Base-by-base conservation (phyloP, 2,797 vertebrate species). In the Lagocephalus sceleratus region DNA sequence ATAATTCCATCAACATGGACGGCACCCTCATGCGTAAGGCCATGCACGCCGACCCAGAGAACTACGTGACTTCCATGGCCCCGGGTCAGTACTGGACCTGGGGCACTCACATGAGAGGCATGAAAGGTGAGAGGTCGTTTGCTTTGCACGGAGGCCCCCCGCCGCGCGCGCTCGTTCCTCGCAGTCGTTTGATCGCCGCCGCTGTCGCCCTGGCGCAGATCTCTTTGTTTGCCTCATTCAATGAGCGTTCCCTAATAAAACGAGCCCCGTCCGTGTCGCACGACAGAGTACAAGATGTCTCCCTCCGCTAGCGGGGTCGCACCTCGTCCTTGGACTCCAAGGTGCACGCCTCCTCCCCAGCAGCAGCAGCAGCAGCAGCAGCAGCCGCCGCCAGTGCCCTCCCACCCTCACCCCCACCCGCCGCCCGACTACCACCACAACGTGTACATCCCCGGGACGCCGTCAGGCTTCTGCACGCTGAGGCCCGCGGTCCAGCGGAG, bases 391-490 rank as follows among this genome's bases (percentile, higher is more conserved):
- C 73, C 72, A 0, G 87, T 84, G 69, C 90, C 81, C 35, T 57
- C 80, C 4, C 85, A 84, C 57, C 86, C 75, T 0, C 79, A 82
- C 42, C 82, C 89, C 0, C 90, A 92, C 35, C 86, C 92, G 12
- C 89, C 93, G 3, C 89, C 92, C 2, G 94, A 95, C 86, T 97
- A 97, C 79, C 94, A 97, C 73, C 94, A 95, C 84, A 97, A 97
- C 0, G 91, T 97, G 26, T 94, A 95, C 80, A 97, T 96, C 64
- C 94, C 94, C 0, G 93, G 94, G 57, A 97, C 93, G 0, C 92
- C 93, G 0, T 93, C 91, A 0, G 86, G 87, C 23, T 86, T 93
- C 66, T 91, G 92, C 67, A 91, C 92, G 47, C 82, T 91, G 76
- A 90, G 94, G 68, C 92, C 88, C 0, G 19, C 90, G 0, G 86